phyloP scores from a whole-genome alignment of 2,113 vertebrate genomes.

The Chionodraco myersi region DNA sequence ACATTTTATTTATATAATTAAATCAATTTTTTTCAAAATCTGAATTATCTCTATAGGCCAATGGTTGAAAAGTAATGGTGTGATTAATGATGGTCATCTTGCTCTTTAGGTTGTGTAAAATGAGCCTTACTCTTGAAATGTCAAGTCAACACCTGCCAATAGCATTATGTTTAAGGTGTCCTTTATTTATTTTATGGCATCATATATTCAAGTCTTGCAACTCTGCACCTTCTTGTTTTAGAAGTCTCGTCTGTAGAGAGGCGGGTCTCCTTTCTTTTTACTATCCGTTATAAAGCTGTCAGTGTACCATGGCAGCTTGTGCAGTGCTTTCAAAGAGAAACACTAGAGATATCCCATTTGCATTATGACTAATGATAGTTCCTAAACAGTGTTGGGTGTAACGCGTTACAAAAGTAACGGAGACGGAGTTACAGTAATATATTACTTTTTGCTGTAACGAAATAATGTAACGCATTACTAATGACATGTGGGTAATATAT shows the following conservation, averaged over 20 bases:
- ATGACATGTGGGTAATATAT: too few species aligned
- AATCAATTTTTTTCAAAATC: too few species aligned
- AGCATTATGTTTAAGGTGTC: conserved; percentile 15
- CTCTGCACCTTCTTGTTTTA: conserved; percentile 19
- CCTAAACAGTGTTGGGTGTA: background rate
- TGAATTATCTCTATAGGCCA: too few species aligned
- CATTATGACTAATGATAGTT: conserved; percentile 21
- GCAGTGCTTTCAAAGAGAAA: conserved; percentile 26
- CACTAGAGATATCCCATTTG: conserved; percentile 30
- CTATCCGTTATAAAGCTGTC: conserved; percentile 47
- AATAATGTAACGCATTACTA: too few species aligned
- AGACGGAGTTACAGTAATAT: too few species aligned
- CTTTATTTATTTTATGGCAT: conserved; percentile 24
- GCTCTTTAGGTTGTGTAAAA: background rate
- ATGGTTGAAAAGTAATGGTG: too few species aligned
- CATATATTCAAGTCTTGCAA: conserved; percentile 22
- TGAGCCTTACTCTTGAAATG: background rate
- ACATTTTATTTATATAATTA: too few species aligned
- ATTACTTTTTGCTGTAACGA: too few species aligned
- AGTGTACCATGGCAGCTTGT: conserved; percentile 19
- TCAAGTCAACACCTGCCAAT: conserved; percentile 15
- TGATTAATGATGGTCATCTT: too few species aligned
- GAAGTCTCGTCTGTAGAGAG: conserved; percentile 20
- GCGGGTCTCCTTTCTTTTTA: conserved; percentile 2
- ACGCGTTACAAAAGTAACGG: too few species aligned